Evolutionary conservation across 2,113 vertebrate genomes (phyloP).

Genomic region (Phocoena sinus): DNA sequence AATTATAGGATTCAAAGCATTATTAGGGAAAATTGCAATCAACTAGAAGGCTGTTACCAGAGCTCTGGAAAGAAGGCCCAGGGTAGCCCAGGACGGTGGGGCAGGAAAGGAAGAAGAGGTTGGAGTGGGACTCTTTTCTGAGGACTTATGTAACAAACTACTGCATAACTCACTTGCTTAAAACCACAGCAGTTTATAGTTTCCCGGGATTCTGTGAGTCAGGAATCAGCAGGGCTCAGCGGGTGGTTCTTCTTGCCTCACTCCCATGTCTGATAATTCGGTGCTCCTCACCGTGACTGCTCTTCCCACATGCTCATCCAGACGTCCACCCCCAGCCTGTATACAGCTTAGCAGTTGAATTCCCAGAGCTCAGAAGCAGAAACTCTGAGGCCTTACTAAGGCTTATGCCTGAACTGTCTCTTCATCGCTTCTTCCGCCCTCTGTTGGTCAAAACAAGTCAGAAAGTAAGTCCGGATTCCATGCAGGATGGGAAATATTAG

Average conservation of each 20-base stretch:
- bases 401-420: not conserved
- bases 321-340: not conserved
- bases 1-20: not conserved
- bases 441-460: not conserved
- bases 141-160: not conserved
- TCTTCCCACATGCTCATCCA: not conserved
- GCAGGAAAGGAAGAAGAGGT: not conserved
- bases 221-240: not conserved
- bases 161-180: not conserved
- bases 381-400: not conserved
- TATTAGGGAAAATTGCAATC: not conserved
- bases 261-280: rapidly evolving
- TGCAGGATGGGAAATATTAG: not conserved
- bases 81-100: not conserved
- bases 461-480: not conserved
- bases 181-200: not conserved
- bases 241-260: not conserved
- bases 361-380: not conserved
- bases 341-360: not conserved
- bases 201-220: not conserved
- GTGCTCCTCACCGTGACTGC: not conserved
- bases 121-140: not conserved
- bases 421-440: not conserved
- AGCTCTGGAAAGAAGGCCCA: not conserved
- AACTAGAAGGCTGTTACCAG: not conserved